phyloP scores from a whole-genome alignment of 2,888 invertebrate genomes.

The Trissonchulus sp. region DNA sequence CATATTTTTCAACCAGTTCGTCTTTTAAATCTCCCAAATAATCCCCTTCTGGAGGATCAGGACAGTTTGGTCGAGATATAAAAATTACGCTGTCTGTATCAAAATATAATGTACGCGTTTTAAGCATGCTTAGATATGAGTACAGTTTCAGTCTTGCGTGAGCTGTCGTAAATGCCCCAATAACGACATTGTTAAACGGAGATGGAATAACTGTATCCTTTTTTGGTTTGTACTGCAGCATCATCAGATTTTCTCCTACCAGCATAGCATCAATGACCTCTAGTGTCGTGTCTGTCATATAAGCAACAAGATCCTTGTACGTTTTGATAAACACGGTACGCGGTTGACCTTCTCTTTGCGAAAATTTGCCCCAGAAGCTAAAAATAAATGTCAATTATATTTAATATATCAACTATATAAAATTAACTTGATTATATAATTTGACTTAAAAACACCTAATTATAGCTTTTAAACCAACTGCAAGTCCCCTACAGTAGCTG shows the following conservation, averaged over 20 bases:
- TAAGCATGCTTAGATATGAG: background rate
- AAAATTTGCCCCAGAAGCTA: conserved; percentile 16
- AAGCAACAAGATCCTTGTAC: background rate
- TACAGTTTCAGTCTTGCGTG: background rate
- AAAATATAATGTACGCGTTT: background rate
- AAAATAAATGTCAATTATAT: no score
- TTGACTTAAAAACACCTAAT: background rate
- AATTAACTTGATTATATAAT: no score
- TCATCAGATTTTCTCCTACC: conserved; percentile 16
- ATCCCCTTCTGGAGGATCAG: background rate
- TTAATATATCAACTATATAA: no score
- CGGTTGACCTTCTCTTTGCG: background rate
- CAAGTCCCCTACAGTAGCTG: no score
- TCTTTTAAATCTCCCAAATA: conserved; percentile 12
- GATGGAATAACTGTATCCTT: background rate
- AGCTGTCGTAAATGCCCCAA: conserved; percentile 5
- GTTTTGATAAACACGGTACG: background rate
- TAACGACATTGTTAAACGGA: background rate
- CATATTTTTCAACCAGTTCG: background rate
- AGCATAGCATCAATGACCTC: conserved; percentile 5
- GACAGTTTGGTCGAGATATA: background rate
- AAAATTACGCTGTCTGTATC: conserved; percentile 15
- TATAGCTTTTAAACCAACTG: no score
- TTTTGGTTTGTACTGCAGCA: conserved; percentile 2
- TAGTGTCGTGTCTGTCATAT: background rate